Evolutionary conservation across 2,113 vertebrate species (phyloP).

Genomic region (Psilopsiagon aymara): DNA sequence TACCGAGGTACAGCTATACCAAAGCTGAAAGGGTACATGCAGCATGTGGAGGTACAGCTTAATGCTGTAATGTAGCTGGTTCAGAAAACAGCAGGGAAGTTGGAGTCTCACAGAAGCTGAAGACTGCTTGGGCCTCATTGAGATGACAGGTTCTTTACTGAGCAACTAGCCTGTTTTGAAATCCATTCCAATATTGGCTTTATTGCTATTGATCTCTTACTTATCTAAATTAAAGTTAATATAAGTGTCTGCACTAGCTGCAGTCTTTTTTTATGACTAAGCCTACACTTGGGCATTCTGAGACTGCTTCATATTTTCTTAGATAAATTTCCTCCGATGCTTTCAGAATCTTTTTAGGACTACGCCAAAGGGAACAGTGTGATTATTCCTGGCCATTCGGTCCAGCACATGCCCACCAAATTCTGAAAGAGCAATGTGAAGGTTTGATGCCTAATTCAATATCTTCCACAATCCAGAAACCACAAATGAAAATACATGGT

Average conservation of each 20-base stretch:
- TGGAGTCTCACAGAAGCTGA: neutral
- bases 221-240: slow-evolving; percentile 55
- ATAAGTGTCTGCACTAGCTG: slow-evolving; percentile 8
- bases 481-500: slow-evolving; percentile 6
- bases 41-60: neutral
- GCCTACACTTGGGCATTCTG: neutral
- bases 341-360: slow-evolving; percentile 30
- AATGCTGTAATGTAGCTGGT: neutral
- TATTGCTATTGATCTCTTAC: slow-evolving; percentile 16
- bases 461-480: neutral
- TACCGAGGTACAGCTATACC: neutral
- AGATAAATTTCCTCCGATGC: neutral
- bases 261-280: neutral
- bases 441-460: slow-evolving; percentile 27
- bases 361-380: neutral
- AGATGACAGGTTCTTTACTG: neutral
- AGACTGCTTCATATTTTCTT: neutral
- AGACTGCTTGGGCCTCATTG: neutral
- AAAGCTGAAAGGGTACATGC: neutral
- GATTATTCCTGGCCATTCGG: neutral
- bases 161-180: neutral
- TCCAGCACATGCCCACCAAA: neutral
- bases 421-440: neutral
- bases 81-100: neutral
- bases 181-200: slow-evolving; percentile 1